Evolutionary conservation across 2,888 invertebrate genomes (phyloP), one percentile per base, ranked within the genome.

Genomic region (Pinctada fucata): DNA sequence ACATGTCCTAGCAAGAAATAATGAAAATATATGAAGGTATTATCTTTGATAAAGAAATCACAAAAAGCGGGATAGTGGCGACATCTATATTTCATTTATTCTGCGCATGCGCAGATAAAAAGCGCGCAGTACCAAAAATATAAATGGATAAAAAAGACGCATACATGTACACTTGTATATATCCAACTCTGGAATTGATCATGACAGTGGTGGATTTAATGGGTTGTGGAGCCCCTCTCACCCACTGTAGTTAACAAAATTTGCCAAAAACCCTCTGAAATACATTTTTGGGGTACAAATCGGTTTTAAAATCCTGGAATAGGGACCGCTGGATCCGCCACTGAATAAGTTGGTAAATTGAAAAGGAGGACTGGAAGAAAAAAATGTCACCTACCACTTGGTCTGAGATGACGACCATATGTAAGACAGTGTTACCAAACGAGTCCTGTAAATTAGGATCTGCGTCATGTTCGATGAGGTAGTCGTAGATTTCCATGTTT

Each of bases 361-460:
- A 31, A 31, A 31, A 31, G 31, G 31, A 31, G 31, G 0, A 31
- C 31, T 31, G 31, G 31, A 10, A 13, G 58, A 58, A 6, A 58
- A 13, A 58, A 58, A 58, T 6, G 58, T 58, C 47, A 83, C 94
- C 93, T 93, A 98, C 98, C 94, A 97, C 93, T 93, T 99, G 98
- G 93, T 99, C 98, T 91, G 97, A 96, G 80, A 99, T 98, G 64
- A 99, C 99, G 63, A 99, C 97, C 98, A 99, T 99, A 92, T 99
- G 99, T n/a, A 99, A 94, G 83, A 99, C 97, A 95, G 98, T 99
- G 92, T 99, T 99, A 10, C 99, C 99, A 90, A 98, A 99, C 0
- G 96, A 95, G 92, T 99, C 99, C 92, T 97, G 97, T n/a, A 95
- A 94, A 92, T 99, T 98, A 0, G 99, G 99, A 93, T 99, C 96